Percentiles rank a stretch among this genome's conserved stretches.
phyloP scores from a whole-genome alignment of 2,113 vertebrate species.

The Brachionichthys hirsutus region DNA sequence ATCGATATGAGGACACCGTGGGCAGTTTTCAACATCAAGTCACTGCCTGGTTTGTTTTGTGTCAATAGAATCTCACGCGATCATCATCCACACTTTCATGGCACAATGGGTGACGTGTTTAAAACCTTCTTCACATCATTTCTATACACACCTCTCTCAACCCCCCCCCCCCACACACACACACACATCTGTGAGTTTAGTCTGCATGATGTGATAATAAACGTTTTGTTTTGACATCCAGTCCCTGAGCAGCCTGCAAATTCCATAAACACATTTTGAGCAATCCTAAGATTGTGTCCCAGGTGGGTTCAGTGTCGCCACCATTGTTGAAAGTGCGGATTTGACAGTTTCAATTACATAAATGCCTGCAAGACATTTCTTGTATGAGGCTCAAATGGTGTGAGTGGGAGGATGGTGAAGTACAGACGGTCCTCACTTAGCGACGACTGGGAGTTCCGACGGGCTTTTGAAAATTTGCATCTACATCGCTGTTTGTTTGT shows the following conservation, averaged over 20 bases:
- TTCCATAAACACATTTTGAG: conserved; percentile 25
- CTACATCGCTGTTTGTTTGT: too few relatives aligned
- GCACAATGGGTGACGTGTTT: conserved; percentile 14
- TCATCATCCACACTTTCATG: conserved; percentile 9
- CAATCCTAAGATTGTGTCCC: conserved; percentile 23
- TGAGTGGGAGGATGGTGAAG: too few relatives aligned
- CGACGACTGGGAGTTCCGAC: too few relatives aligned
- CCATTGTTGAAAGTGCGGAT: conserved; percentile 22
- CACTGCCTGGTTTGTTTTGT: neutral
- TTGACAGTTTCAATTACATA: conserved; percentile 33
- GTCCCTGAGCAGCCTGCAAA: conserved; percentile 31
- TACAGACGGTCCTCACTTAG: too few relatives aligned
- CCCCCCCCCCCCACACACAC: too few relatives aligned
- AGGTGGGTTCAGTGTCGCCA: conserved; percentile 19
- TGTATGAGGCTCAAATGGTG: neutral
- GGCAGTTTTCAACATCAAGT: conserved; percentile 16
- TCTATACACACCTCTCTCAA: conserved; percentile 9
- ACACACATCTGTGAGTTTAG: conserved; percentile 26
- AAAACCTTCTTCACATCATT: conserved; percentile 20
- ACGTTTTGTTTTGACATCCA: conserved; percentile 38
- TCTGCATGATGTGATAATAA: conserved; percentile 20
- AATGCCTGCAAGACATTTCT: neutral
- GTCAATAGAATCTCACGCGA: neutral
- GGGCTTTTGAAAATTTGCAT: too few relatives aligned
- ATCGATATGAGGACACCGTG: conserved; percentile 5